Percentiles rank a stretch among this genome's conserved stretches.
These are phyloP conservation scores for Trematocara marginatum DNA, from an alignment of 2,113 vertebrate species.

Conservation along the genomic window DNA sequence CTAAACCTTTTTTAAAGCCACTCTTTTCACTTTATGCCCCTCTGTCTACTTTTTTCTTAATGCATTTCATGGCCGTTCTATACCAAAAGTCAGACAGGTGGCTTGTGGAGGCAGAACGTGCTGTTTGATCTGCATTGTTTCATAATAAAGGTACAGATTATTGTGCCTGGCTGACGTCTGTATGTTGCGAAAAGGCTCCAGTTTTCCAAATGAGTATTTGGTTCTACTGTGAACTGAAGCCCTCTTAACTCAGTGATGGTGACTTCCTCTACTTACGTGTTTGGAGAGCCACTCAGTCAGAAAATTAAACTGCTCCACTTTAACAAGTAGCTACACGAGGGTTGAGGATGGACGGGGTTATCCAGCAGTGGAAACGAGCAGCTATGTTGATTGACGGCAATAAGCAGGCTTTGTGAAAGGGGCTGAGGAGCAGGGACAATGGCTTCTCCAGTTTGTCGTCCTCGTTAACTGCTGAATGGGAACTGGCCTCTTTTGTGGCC, in stretches of 20 bases:
- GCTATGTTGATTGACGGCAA: constrained; percentile 45
- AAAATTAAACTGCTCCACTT: constrained; percentile 9
- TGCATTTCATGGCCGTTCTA: neutral
- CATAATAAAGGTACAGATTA: neutral
- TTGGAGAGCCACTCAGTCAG: constrained; percentile 34
- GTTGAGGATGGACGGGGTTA: constrained; percentile 9
- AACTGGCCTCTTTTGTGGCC: constrained; percentile 52
- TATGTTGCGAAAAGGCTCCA: constrained; percentile 7
- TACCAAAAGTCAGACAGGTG: neutral
- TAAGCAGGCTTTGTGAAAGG: constrained; percentile 43
- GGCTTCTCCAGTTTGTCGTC: constrained; percentile 36
- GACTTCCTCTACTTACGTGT: constrained; percentile 57
- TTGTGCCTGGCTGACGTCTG: constrained; percentile 1
- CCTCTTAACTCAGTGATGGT: constrained; percentile 48
- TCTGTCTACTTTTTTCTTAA: neutral
- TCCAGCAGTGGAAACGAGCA: constrained; percentile 32
- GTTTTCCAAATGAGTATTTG: constrained; percentile 42
- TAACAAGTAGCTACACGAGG: constrained; percentile 1
- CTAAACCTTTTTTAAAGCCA: neutral
- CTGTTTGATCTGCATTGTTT: neutral
- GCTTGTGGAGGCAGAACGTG: neutral
- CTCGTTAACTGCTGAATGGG: constrained; percentile 56
- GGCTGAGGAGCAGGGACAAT: constrained; percentile 44
- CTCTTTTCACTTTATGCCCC: neutral
- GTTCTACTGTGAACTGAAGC: constrained; percentile 14